Evolutionary conservation across 1,140 invertebrate genomes (phyloP).

Genomic region (Eupristina koningsbergeri): DNA sequence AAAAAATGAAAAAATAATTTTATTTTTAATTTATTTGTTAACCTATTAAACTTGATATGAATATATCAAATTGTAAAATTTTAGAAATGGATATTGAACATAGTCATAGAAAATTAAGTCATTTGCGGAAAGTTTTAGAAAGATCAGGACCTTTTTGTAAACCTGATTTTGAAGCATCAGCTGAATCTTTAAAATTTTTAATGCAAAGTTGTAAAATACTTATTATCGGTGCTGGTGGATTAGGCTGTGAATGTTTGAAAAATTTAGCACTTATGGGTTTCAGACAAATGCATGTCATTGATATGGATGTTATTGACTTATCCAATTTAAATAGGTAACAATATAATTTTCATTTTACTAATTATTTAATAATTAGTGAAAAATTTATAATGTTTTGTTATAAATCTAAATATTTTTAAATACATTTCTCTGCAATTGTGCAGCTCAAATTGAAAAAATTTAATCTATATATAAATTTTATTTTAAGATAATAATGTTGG

Average conservation of each 20-base stretch:
- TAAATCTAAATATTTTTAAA: no score
- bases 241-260: constrained; percentile 98
- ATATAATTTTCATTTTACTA: background rate
- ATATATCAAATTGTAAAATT: background rate
- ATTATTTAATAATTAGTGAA: no score
- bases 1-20: no score
- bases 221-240: constrained; percentile 94
- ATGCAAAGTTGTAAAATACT: constrained; percentile 89
- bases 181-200: constrained; percentile 89
- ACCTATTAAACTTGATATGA: no score
- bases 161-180: constrained; percentile 90
- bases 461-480: no score
- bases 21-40: no score
- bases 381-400: no score
- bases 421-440: no score
- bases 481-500: no score
- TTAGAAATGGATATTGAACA: constrained; percentile 63
- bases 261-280: constrained; percentile 96
- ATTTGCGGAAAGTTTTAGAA: constrained; percentile 90
- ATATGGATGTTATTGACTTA: constrained; percentile 99
- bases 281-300: constrained; percentile 93
- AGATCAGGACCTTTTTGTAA: constrained; percentile 94
- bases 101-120: constrained; percentile 80
- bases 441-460: no score
- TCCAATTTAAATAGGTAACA: constrained; percentile 94